Base-by-base conservation (phyloP, 2,888 invertebrate genomes). In the Lepidonotus clava region DNA sequence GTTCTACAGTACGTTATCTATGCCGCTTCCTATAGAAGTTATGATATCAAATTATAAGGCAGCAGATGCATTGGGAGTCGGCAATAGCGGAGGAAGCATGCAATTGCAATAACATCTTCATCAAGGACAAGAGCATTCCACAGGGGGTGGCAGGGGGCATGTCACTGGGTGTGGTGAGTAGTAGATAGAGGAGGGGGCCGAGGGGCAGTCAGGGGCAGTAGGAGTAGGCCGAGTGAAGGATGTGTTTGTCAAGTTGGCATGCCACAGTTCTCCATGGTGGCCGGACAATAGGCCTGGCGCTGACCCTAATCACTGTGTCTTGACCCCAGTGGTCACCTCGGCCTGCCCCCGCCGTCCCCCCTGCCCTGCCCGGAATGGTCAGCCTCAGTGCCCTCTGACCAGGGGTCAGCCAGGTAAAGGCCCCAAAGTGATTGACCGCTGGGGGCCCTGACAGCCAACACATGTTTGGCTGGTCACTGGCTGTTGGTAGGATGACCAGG, bases 251-350 rank as follows among this genome's bases (percentile, higher is more conserved):
- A 61, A 28, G 61, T 61, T 28, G 28, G 61, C 61, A 40, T 76
- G 40, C 76, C 40, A 24, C 76, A 76, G 34, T 36, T 76, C 40
- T 76, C 76, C 76, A 76, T 76, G 76, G 76, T 24, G 38, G 38
- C 38, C 24, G 76, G 76, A 76, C 76, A 76, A 76, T 76, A n/a
- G 76, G 76, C 38, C 76, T 36, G 61, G 28, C 76, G n/a, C 76
- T 36, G 76, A 76, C 76, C 38, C 38, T 76, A 76, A 76, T 76
- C 76, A 76, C 40, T 38, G 21, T 21, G 38, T 76, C 76, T 40
- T 76, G 76, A 76, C 76, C 76, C 76, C 24, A 18, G 36, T 34
- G 76, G 76, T 38, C 76, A 76, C 40, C 76, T 76, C 38, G 28
- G 21, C 38, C 40, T 36, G 76, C 76, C 21, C 21, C 24, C 21